These are phyloP conservation scores for Silurus asotus DNA, from an alignment of 2,113 vertebrate species.

Conservation along the genomic window DNA sequence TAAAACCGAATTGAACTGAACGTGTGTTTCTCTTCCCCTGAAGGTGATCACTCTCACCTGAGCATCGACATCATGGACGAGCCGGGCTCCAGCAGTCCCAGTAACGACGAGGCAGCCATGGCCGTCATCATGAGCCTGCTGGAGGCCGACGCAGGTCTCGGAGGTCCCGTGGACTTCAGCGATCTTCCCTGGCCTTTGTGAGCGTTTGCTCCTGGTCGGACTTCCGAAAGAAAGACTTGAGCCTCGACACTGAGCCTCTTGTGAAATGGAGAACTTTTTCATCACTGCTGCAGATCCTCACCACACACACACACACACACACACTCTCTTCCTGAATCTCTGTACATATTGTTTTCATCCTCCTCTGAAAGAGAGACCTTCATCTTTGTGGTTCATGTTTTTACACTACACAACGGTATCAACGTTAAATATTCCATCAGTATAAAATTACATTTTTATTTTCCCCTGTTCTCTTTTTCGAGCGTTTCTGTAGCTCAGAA, in stretches of 20 bases:
- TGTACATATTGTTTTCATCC: constrained; percentile 42
- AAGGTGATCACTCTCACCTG: constrained; percentile 94
- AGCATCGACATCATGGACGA: constrained; percentile 96
- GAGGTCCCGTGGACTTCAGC: constrained; percentile 97
- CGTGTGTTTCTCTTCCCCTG: neutral
- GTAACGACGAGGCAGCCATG: constrained; percentile 97
- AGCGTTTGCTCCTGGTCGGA: constrained; percentile 47
- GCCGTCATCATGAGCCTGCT: constrained; percentile 98
- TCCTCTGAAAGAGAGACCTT: constrained; percentile 35
- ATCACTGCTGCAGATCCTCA: neutral
- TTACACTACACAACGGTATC: constrained; percentile 82
- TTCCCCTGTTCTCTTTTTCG: constrained; percentile 52
- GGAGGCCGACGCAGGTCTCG: constrained; percentile 96
- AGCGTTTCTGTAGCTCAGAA: neutral
- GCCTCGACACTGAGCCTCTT: neutral
- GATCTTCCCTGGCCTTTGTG: constrained; percentile 98
- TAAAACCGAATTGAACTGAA: too few species aligned
- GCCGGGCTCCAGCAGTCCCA: constrained; percentile 95
- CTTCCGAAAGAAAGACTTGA: neutral
- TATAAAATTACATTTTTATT: constrained; percentile 91
- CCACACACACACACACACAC: constrained; percentile 19
- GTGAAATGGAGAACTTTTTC: neutral
- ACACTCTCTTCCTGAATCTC: constrained; percentile 5
- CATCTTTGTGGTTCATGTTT: constrained; percentile 88
- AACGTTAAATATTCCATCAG: constrained; percentile 88